A percentile compares a stretch with the other conserved stretches of the same genome.
Evolutionary conservation across 2,888 invertebrate genomes (phyloP).

Genomic region (Metalampra italica): DNA sequence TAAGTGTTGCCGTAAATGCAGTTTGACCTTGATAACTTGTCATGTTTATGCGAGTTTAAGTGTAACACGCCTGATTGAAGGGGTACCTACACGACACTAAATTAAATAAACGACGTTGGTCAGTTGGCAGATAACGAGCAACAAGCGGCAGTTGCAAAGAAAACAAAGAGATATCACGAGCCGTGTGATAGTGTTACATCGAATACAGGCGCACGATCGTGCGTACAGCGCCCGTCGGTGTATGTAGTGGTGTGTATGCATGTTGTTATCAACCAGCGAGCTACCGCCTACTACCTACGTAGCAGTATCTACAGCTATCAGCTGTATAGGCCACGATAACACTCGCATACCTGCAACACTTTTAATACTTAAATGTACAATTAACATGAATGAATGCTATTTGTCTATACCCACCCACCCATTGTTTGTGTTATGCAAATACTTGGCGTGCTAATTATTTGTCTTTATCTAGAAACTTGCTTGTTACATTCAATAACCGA

Average conservation of each 20-base stretch:
- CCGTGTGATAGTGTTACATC: conserved; percentile 34
- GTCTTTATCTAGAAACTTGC: not conserved
- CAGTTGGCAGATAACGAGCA: conserved; percentile 44
- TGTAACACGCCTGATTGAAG: too few relatives aligned
- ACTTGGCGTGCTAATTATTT: conserved; percentile 3
- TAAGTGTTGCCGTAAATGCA: too few relatives aligned
- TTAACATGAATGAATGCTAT: conserved; percentile 39
- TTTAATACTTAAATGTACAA: conserved; percentile 17
- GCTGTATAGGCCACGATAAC: conserved; percentile 54
- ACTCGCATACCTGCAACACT: conserved; percentile 48
- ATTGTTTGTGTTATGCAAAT: conserved; percentile 15
- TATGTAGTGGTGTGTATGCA: conserved; percentile 15
- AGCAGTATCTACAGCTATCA: conserved; percentile 49
- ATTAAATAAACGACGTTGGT: conserved; percentile 48
- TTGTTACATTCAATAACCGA: not conserved
- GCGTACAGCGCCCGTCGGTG: conserved; percentile 4
- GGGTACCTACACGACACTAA: conserved; percentile 18
- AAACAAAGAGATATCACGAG: conserved; percentile 59
- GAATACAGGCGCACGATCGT: conserved; percentile 15
- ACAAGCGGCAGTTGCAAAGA: conserved; percentile 48
- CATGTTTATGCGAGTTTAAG: too few relatives aligned
- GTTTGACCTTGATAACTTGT: too few relatives aligned
- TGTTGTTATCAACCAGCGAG: conserved; percentile 29
- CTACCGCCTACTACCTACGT: conserved; percentile 56
- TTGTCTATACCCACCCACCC: conserved; percentile 6